Conservation (phyloP, 1,140 invertebrate genomes). For the Drosophila mauritiana region DNA sequence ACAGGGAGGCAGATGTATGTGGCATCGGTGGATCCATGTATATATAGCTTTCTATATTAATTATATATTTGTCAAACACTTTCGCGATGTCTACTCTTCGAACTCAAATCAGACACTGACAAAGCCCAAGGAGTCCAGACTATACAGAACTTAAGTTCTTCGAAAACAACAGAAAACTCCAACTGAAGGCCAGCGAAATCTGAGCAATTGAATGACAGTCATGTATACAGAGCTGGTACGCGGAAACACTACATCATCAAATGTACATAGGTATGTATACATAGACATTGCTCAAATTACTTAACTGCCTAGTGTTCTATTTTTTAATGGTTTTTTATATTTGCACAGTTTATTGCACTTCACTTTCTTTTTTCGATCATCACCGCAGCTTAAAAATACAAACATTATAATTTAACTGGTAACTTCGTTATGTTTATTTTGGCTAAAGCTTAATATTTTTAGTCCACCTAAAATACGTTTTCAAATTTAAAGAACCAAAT, state of each 20-base stretch:
- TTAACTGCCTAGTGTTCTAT: too few relatives aligned
- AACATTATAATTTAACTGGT: too few relatives aligned
- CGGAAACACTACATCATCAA: background rate
- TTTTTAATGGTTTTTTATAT: too few relatives aligned
- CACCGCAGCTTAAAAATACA: too few relatives aligned
- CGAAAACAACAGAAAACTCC: conserved; percentile 8
- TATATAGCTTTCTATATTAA: conserved; percentile 1
- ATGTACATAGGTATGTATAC: too few relatives aligned
- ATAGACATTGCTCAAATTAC: too few relatives aligned
- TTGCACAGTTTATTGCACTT: too few relatives aligned
- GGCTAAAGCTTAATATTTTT: too few relatives aligned
- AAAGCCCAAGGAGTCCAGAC: background rate
- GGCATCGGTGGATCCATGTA: conserved; percentile 23
- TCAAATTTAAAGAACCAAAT: conserved; percentile 3
- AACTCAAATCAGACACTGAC: conserved; percentile 30
- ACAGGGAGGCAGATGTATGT: conserved; percentile 19
- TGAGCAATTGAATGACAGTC: background rate
- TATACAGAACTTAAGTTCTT: conserved; percentile 2
- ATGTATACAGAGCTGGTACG: too few relatives aligned
- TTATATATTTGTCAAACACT: background rate
- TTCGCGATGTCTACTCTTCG: conserved; percentile 25
- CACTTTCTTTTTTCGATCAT: too few relatives aligned
- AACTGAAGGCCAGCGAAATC: conserved; percentile 28
- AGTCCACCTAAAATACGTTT: too few relatives aligned
- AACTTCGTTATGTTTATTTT: too few relatives aligned